These are phyloP conservation scores for Choloepus hoffmanni DNA, from an alignment of 2,113 vertebrate species.

Conservation along the genomic window DNA sequence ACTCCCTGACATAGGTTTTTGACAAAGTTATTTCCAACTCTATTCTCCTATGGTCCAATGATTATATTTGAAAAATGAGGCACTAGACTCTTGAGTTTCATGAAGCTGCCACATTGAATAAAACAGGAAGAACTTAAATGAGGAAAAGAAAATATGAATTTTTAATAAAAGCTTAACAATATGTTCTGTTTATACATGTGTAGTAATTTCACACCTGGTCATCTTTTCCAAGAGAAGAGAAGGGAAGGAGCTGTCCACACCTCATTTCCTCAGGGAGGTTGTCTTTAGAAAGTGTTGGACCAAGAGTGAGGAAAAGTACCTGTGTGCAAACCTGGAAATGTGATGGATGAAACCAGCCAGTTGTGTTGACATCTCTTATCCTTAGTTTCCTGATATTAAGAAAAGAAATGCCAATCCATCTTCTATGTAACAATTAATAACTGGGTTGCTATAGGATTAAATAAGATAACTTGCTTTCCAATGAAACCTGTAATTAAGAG, in stretches of 20 bases:
- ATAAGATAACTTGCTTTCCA: too few species aligned
- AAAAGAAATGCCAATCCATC: background rate
- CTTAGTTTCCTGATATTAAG: background rate
- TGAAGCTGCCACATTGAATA: too few species aligned
- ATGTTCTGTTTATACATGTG: background rate
- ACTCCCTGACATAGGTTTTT: too few species aligned
- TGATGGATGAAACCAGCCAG: too few species aligned
- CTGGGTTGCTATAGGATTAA: background rate
- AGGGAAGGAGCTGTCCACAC: background rate
- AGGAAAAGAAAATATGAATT: too few species aligned
- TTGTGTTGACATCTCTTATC: too few species aligned
- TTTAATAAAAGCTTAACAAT: background rate
- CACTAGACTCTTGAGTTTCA: too few species aligned
- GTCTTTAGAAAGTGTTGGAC: too few species aligned
- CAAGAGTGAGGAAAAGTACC: too few species aligned
- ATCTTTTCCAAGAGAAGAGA: background rate
- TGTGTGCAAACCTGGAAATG: too few species aligned
- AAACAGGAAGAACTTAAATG: too few species aligned
- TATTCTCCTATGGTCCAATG: background rate
- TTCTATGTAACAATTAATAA: conserved; percentile 1
- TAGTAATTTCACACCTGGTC: background rate
- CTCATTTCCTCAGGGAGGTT: background rate
- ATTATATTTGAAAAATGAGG: background rate
- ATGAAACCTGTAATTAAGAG: background rate
- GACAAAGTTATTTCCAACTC: background rate